Conservation (phyloP, 2,888 invertebrate genomes). For the Pecten maximus region DNA sequence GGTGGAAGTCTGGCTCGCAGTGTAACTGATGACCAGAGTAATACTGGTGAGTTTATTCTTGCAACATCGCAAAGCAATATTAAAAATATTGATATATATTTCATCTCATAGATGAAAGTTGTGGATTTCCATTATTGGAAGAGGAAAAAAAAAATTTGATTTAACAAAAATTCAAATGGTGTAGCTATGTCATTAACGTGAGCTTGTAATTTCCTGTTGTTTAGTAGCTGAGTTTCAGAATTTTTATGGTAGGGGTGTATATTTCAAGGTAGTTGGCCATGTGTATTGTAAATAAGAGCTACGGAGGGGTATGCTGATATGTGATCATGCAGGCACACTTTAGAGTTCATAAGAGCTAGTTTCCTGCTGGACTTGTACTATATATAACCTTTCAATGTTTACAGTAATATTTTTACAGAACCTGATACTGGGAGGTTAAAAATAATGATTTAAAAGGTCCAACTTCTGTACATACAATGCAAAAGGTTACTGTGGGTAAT, state of each 20-base stretch:
- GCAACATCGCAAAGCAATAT: too few species aligned
- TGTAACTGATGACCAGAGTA: conserved; percentile 43
- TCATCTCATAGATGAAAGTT: too few species aligned
- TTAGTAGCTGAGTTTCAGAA: too few species aligned
- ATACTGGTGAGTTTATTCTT: background rate
- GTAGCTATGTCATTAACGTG: too few species aligned
- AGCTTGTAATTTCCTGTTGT: too few species aligned
- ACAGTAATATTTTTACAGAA: background rate
- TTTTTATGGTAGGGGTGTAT: background rate
- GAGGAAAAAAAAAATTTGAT: too few species aligned
- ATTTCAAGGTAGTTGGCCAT: background rate
- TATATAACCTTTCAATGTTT: background rate
- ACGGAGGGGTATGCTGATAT: background rate
- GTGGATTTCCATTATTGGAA: too few species aligned
- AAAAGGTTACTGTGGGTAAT: background rate
- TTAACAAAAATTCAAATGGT: too few species aligned
- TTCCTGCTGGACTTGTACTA: background rate
- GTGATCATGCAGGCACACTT: background rate
- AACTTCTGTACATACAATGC: background rate
- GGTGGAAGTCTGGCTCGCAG: conserved; percentile 48
- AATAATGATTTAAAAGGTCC: background rate
- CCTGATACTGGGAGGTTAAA: background rate
- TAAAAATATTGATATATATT: too few species aligned
- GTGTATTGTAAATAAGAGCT: background rate
- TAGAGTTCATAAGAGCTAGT: background rate